A percentile compares a stretch with the other conserved stretches of the same genome.
These are phyloP conservation scores for Pelusios castaneus DNA, from an alignment of 2,113 vertebrate genomes.

Conservation along the genomic window DNA sequence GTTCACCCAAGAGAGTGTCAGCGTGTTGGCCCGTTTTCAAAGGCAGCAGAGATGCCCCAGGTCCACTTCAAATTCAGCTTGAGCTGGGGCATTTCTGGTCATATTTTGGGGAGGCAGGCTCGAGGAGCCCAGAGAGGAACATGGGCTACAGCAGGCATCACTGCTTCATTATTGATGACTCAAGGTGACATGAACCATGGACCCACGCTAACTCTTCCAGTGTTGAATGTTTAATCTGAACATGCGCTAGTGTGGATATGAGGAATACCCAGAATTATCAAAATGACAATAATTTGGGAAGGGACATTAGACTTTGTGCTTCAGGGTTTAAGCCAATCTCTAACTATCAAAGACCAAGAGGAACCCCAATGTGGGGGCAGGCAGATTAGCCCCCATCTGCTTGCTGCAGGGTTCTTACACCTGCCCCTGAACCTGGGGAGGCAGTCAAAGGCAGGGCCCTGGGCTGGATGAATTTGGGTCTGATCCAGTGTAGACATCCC, in stretches of 20 bases:
- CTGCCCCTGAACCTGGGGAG: neutral
- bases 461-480: neutral
- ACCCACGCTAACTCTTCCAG: neutral
- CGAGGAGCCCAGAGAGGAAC: neutral
- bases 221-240: neutral
- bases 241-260: neutral
- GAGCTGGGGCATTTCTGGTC: neutral
- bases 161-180: neutral
- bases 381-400: neutral
- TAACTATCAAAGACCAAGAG: rapidly evolving
- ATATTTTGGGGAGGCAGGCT: neutral
- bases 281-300: neutral
- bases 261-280: neutral
- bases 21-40: neutral
- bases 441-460: neutral
- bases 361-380: neutral
- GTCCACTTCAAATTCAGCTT: neutral
- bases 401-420: rapidly evolving
- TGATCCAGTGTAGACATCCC: neutral
- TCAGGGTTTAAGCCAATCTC: neutral
- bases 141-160: neutral
- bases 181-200: neutral
- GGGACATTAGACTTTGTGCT: rapidly evolving
- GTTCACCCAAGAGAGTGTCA: neutral
- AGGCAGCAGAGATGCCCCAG: neutral